Percentiles rank a stretch among this genome's conserved stretches.
Evolutionary conservation across 1,140 invertebrate species (phyloP).

Genomic region (Papilio glaucus): DNA sequence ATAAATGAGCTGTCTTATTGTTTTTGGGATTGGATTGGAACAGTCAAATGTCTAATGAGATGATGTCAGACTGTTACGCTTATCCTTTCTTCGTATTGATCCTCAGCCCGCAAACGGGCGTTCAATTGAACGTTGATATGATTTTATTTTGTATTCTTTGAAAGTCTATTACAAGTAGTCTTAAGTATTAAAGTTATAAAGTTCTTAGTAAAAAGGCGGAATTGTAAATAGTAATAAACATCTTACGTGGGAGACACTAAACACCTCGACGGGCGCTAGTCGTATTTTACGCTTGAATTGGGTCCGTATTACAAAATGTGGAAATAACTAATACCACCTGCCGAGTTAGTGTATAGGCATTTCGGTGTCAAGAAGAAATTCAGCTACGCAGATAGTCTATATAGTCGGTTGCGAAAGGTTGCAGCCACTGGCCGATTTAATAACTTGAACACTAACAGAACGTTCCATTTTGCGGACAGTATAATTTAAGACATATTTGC

Average conservation of each 20-base stretch:
- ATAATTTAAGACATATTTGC: conserved; percentile 59
- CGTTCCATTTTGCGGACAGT: conserved; percentile 52
- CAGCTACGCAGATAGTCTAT: conserved; percentile 44
- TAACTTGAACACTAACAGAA: conserved; percentile 49
- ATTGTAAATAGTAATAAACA: conserved; percentile 23
- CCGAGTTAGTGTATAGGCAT: conserved; percentile 39
- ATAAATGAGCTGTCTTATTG: too few relatives aligned
- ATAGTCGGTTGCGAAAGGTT: conserved; percentile 50
- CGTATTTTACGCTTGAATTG: conserved; percentile 39
- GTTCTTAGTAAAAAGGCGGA: not conserved
- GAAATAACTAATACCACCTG: conserved; percentile 43
- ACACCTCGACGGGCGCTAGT: conserved; percentile 26
- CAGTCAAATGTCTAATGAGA: too few relatives aligned
- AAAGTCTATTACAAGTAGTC: not conserved
- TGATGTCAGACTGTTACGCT: too few relatives aligned
- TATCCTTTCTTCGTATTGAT: too few relatives aligned
- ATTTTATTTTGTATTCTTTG: not conserved
- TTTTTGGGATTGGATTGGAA: too few relatives aligned
- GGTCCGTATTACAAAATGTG: conserved; percentile 43
- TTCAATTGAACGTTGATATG: too few relatives aligned
- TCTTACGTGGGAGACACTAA: conserved; percentile 26
- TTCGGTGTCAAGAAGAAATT: conserved; percentile 55
- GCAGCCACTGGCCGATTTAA: conserved; percentile 46
- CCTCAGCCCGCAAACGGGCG: too few relatives aligned
- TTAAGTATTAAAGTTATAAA: too few relatives aligned